Evolutionary conservation across 37 sponge, comb jelly and placozoan genomes (phyloP).

Genomic region (Tethya wilhelma): DNA sequence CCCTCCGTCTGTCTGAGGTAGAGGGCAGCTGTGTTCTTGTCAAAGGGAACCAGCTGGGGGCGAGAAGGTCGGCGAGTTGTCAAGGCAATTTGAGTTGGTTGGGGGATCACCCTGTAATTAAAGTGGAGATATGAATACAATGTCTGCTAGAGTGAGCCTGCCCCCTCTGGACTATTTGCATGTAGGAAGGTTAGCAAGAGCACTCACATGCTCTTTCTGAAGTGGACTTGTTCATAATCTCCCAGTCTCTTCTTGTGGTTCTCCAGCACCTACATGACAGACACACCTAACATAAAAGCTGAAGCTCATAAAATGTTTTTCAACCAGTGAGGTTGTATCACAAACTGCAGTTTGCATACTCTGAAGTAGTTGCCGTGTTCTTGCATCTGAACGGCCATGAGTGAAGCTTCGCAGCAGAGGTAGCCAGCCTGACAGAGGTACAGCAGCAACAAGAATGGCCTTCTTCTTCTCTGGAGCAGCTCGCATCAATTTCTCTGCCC

Average conservation of each 20-base stretch:
- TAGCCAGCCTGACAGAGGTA: too few relatives aligned
- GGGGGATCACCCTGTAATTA: background rate
- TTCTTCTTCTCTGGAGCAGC: too few relatives aligned
- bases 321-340: background rate
- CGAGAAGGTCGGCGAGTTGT: constrained; percentile 20
- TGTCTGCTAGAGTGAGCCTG: background rate
- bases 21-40: constrained; percentile 41
- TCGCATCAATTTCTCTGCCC: too few relatives aligned
- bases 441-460: too few relatives aligned
- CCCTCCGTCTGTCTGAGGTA: constrained; percentile 49
- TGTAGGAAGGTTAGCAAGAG: background rate
- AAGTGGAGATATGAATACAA: background rate
- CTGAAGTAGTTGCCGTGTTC: constrained; percentile 24
- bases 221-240: constrained; percentile 70
- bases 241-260: constrained; percentile 34
- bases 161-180: too few relatives aligned
- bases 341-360: background rate
- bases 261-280: constrained; percentile 26
- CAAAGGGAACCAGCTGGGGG: constrained; percentile 39
- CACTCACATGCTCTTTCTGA: constrained; percentile 51
- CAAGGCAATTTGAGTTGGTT: background rate
- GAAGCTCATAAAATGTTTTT: background rate
- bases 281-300: background rate
- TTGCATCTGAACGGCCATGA: background rate
- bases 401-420: too few relatives aligned